phyloP scores from a whole-genome alignment of 2,797 vertebrate genomes.

The Denticeps clupeoides region DNA sequence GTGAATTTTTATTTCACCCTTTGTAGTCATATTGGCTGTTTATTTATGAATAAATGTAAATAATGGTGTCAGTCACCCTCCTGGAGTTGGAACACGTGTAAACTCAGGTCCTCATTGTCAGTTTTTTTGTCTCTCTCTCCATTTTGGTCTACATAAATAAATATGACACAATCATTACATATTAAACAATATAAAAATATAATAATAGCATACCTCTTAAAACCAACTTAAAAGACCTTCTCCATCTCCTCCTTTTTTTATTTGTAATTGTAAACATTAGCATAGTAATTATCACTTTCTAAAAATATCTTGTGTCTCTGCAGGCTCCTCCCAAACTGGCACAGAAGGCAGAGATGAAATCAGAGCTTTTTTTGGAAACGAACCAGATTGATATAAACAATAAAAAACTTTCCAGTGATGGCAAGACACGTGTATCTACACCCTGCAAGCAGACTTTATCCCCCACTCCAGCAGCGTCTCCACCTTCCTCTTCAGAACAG shows the following conservation, averaged over 20 bases:
- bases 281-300: not conserved
- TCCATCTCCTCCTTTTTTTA: too few relatives aligned
- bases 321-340: constrained; percentile 57
- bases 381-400: constrained; percentile 10
- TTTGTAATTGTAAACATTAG: not conserved
- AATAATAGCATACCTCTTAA: not conserved
- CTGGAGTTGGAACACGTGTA: too few relatives aligned
- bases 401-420: constrained; percentile 36
- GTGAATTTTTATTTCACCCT: too few relatives aligned
- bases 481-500: constrained; percentile 27
- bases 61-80: too few relatives aligned
- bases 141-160: too few relatives aligned
- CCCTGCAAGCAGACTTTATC: constrained; percentile 28
- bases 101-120: too few relatives aligned
- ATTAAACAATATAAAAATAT: not conserved
- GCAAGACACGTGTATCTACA: constrained; percentile 40
- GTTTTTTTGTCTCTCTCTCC: too few relatives aligned
- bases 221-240: too few relatives aligned
- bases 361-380: constrained; percentile 35
- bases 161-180: not conserved
- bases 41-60: too few relatives aligned
- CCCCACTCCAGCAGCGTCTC: constrained; percentile 25
- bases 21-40: too few relatives aligned
- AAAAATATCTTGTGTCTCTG: constrained; percentile 28
- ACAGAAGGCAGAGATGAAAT: constrained; percentile 51